Conservation (phyloP, 2,888 invertebrate species). For the Drosophila borealis region DNA sequence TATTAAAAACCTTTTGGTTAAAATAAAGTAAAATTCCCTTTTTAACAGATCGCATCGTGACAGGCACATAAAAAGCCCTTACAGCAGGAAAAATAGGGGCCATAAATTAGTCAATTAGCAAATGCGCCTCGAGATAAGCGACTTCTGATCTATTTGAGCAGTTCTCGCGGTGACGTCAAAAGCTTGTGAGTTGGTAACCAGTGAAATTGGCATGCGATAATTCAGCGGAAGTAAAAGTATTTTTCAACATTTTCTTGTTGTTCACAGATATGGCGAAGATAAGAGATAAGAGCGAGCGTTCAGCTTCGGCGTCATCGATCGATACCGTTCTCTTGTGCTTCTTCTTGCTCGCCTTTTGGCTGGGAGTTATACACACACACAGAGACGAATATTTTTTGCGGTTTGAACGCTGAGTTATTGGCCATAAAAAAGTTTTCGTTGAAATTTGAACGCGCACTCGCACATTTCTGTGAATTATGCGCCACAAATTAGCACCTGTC, state of each 20-base stretch:
- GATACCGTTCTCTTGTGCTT: constrained; percentile 2
- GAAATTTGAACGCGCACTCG: constrained; percentile 61
- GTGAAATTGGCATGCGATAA: constrained; percentile 7
- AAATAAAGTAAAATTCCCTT: neutral
- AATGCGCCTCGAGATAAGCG: neutral
- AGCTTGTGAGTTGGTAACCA: constrained; percentile 1
- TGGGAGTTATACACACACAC: constrained; percentile 1
- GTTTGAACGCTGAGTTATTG: constrained; percentile 50
- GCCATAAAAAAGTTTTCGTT: constrained; percentile 62
- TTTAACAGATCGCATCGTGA: neutral
- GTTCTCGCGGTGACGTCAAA: neutral
- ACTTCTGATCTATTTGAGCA: neutral
- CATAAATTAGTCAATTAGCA: constrained; percentile 10
- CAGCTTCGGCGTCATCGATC: constrained; percentile 4
- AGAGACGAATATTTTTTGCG: constrained; percentile 16
- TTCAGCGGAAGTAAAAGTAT: constrained; percentile 29
- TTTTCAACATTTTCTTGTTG: neutral
- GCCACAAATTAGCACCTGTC: constrained; percentile 76
- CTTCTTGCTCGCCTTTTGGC: neutral
- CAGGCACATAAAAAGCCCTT: neutral
- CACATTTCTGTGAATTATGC: constrained; percentile 78
- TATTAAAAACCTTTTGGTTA: too few relatives aligned
- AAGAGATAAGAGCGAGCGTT: constrained; percentile 20
- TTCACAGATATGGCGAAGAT: constrained; percentile 14
- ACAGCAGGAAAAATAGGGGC: neutral